Evolutionary conservation across 1,140 invertebrate genomes (phyloP).

Genomic region (Oncopodura yosiiana): DNA sequence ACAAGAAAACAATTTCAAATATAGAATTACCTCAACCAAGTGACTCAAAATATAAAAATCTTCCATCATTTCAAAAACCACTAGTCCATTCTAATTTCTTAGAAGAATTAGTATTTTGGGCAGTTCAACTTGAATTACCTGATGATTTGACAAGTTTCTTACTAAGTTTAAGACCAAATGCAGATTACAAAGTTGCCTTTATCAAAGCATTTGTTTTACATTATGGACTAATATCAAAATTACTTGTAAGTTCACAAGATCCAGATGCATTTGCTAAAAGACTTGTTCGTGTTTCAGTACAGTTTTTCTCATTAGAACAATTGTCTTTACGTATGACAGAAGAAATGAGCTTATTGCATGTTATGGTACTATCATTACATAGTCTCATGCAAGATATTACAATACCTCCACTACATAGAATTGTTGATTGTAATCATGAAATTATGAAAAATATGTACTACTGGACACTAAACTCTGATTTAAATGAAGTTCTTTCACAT

Average conservation of each 20-base stretch:
- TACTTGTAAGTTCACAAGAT: conserved; percentile 72
- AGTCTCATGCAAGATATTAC: conserved; percentile 87
- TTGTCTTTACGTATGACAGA: conserved; percentile 81
- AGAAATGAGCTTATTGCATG: conserved; percentile 74
- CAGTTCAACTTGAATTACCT: conserved; percentile 91
- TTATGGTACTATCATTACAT: conserved; percentile 84
- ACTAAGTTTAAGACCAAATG: conserved; percentile 87
- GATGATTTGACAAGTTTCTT: conserved; percentile 88
- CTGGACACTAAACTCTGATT: conserved; percentile 81
- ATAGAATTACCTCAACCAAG: neutral
- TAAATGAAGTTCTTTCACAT: conserved; percentile 93
- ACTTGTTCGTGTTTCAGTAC: conserved; percentile 92
- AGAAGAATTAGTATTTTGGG: conserved; percentile 95
- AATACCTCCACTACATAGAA: conserved; percentile 75
- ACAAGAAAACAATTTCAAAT: neutral
- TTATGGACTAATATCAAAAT: conserved; percentile 83
- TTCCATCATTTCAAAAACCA: neutral
- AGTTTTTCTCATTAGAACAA: conserved; percentile 85
- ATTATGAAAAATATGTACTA: conserved; percentile 97
- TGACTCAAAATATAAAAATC: conserved; percentile 2
- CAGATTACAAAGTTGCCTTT: conserved; percentile 63
- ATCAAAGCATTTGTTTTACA: conserved; percentile 88
- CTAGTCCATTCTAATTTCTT: conserved; percentile 41
- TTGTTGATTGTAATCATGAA: conserved; percentile 78
- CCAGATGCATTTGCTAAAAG: conserved; percentile 83